Base-by-base conservation (phyloP, 2,888 invertebrate species). In the Thyatira batis region DNA sequence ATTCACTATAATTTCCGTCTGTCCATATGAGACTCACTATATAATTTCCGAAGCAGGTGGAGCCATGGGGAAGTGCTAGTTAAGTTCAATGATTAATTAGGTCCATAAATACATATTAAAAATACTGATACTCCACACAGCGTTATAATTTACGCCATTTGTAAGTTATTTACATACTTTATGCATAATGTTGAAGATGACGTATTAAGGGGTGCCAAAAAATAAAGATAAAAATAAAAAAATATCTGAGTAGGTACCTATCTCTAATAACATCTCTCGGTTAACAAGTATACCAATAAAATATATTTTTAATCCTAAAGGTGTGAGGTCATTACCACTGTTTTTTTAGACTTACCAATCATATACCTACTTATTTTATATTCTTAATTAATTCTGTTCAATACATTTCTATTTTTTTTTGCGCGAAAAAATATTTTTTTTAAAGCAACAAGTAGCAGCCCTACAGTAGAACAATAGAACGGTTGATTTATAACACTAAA, bases 401-500 rank as follows among this genome's bases (percentile, higher is more conserved):
- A n/a, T n/a, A n/a, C n/a, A n/a, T n/a, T n/a, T n/a, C n/a, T n/a
- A n/a, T n/a, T n/a, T n/a, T n/a, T n/a, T n/a, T n/a, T n/a, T n/a
- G n/a, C n/a, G n/a, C n/a, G n/a, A n/a, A 23, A 23, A 23, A 23
- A 23, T 23, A 6, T 2, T n/a, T n/a, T 33, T 33, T 0, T 13
- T 5, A 33, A 13, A 33, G 0, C 13, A 3, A 21, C 10, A n/a
- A n/a, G 43, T 51, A 51, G 3, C 60, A 61, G n/a, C 60, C 61
- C 61, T 64, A 48, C 13, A 13, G 13, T n/a, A 27, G 54, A 44
- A 51, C 63, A 64, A 63, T 61, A 57, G 60, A 63, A 54, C 56
- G 58, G 61, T 65, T 72, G 76, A 75, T 75, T 73, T 76, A 71
- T 69, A 63, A 67, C 62, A 64, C 62, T 61, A 54, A 46, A 58